Conservation (phyloP, 2,797 vertebrate species). For the Muscicapa comitata region DNA sequence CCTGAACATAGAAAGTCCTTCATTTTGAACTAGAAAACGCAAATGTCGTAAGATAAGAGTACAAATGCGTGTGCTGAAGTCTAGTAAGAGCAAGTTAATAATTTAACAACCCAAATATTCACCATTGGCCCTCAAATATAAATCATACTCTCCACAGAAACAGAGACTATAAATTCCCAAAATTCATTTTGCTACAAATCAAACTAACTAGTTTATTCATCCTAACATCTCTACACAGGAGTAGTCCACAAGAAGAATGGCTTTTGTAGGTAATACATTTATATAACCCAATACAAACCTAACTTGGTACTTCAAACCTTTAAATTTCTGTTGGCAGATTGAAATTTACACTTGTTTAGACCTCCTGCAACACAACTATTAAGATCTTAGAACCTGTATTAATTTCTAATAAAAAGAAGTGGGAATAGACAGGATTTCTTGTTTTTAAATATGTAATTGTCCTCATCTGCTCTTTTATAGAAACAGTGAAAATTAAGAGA, state of each 20-base stretch:
- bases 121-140: neutral
- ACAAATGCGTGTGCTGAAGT: neutral
- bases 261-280: neutral
- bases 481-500: neutral
- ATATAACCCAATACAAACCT: neutral
- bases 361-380: neutral
- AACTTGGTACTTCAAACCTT: neutral
- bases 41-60: neutral
- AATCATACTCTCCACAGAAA: neutral
- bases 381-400: neutral
- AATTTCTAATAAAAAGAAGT: neutral
- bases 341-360: neutral
- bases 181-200: neutral
- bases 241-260: neutral
- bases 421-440: neutral
- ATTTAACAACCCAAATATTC: neutral
- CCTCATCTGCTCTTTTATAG: neutral
- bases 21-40: neutral
- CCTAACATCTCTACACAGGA: neutral
- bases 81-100: neutral
- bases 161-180: neutral
- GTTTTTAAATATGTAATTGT: neutral
- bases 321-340: neutral
- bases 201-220: neutral
- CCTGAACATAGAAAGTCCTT: neutral